Conservation (phyloP, 30 jellyfish, hydroid and myxozoan genomes). For the Hydractinia echinata region DNA sequence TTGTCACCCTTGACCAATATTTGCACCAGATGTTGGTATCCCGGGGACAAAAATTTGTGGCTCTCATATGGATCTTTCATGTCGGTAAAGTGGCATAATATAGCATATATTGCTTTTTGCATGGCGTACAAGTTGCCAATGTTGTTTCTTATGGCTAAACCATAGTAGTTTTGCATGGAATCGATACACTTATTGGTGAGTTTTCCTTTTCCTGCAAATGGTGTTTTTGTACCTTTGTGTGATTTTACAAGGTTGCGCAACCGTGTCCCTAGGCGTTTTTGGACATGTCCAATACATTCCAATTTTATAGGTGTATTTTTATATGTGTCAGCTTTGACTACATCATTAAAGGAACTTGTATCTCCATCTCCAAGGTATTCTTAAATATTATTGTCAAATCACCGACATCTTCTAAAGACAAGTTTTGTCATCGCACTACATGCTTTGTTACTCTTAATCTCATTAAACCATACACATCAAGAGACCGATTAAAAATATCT, state of each 20-base stretch:
- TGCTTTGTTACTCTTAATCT: too few species aligned
- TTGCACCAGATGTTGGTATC: background rate
- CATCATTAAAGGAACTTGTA: background rate
- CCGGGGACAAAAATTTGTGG: background rate
- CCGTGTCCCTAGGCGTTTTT: too few species aligned
- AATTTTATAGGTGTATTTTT: background rate
- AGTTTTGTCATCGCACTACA: too few species aligned
- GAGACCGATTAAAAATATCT: background rate
- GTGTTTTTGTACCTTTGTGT: background rate
- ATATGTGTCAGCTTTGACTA: background rate
- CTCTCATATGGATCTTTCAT: background rate
- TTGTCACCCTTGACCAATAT: background rate
- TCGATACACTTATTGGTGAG: background rate
- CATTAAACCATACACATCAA: background rate
- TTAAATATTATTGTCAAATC: too few species aligned
- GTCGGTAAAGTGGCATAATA: background rate
- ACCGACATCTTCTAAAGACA: too few species aligned
- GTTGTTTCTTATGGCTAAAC: background rate
- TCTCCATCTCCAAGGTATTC: conserved; percentile 3
- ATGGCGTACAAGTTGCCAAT: background rate
- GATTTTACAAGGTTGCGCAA: too few species aligned
- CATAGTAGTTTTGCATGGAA: conserved; percentile 2
- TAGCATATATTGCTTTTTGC: background rate
- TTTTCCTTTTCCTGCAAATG: background rate
- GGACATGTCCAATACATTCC: background rate